phyloP scores from a whole-genome alignment of 2,113 vertebrate species.

The Burhinus bistriatus region DNA sequence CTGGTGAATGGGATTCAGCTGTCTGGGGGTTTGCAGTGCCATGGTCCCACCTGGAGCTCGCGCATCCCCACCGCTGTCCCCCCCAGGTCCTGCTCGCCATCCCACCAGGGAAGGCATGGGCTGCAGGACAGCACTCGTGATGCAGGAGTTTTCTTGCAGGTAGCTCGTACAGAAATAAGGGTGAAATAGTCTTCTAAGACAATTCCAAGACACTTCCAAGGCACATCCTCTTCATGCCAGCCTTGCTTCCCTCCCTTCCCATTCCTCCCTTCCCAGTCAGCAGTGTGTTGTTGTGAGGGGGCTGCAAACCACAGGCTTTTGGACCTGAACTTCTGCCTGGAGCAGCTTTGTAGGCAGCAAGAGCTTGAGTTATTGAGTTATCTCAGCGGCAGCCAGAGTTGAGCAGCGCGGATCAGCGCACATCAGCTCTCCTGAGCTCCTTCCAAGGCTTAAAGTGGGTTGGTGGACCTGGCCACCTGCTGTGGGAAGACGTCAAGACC shows the following conservation, averaged over 20 bases:
- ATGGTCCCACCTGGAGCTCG: background rate
- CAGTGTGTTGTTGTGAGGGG: background rate
- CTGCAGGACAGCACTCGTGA: accelerated
- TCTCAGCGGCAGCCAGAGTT: background rate
- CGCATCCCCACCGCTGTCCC: background rate
- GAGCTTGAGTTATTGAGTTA: no score
- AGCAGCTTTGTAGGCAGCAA: background rate
- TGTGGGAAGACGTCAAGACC: background rate
- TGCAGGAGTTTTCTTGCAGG: background rate
- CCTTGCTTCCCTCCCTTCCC: background rate
- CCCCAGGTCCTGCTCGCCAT: accelerated
- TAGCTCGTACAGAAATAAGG: background rate
- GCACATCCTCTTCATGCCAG: background rate
- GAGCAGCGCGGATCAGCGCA: background rate
- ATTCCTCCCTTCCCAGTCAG: no score
- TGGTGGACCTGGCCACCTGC: background rate
- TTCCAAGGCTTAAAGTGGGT: background rate
- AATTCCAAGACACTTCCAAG: background rate
- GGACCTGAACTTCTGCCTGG: background rate
- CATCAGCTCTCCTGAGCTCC: background rate
- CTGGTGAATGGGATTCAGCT: background rate
- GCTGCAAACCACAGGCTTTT: background rate
- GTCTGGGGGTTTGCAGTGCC: no score
- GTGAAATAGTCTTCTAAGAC: background rate
- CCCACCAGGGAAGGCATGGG: background rate